A percentile compares a stretch with the other conserved stretches of the same genome.
Evolutionary conservation across 2,888 invertebrate species (phyloP).

Genomic region (Lycophotia porphyrea): DNA sequence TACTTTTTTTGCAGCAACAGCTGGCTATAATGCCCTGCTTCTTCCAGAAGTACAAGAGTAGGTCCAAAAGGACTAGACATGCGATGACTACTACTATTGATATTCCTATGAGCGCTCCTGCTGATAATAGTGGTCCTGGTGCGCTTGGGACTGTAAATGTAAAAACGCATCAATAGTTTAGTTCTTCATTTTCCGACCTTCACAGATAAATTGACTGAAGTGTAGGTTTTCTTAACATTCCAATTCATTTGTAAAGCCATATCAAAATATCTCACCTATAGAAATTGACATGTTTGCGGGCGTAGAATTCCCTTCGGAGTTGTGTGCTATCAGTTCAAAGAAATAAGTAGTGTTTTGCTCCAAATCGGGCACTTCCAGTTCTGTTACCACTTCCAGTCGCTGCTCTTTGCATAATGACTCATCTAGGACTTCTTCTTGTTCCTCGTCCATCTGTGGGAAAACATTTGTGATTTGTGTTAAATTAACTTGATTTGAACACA

Average conservation of each 20-base stretch:
- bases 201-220: too few relatives aligned
- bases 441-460: conserved; percentile 57
- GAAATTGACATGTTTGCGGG: conserved; percentile 73
- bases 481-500: not conserved
- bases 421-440: conserved; percentile 35
- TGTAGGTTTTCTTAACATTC: too few relatives aligned
- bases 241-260: not conserved
- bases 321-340: conserved; percentile 82
- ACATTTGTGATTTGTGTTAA: not conserved
- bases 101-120: conserved; percentile 94
- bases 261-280: conserved; percentile 54
- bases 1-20: conserved; percentile 91
- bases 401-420: conserved; percentile 72
- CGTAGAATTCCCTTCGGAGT: conserved; percentile 80
- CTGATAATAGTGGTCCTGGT: conserved; percentile 86
- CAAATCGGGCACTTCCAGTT: conserved; percentile 72
- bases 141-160: conserved; percentile 28
- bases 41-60: conserved; percentile 92
- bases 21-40: conserved; percentile 92
- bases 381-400: conserved; percentile 67
- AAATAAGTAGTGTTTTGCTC: conserved; percentile 80
- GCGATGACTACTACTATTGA: conserved; percentile 94
- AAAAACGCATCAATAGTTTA: too few relatives aligned
- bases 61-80: conserved; percentile 94
- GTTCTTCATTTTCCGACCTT: too few relatives aligned